A percentile compares a stretch with the other conserved stretches of the same genome.
Evolutionary conservation across 2,113 vertebrate species (phyloP).

Genomic region (Erinaceus europaeus): DNA sequence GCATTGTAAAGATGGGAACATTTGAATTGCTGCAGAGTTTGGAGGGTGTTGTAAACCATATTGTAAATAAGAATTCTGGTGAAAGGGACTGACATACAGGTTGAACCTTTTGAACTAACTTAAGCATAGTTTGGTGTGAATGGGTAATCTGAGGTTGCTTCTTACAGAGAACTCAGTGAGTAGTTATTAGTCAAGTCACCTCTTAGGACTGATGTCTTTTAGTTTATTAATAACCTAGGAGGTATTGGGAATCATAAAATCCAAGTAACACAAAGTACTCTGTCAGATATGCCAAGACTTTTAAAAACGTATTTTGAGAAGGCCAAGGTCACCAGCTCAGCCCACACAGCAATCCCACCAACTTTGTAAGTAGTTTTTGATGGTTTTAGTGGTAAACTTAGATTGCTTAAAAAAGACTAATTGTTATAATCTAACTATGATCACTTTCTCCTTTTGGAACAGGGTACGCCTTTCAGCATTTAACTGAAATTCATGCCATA

Average conservation of each 20-base stretch:
- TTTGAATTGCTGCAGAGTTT: fast-evolving
- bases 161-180: neutral
- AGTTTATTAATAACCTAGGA: neutral
- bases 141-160: too few relatives aligned
- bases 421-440: fast-evolving
- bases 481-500: neutral
- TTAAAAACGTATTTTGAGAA: neutral
- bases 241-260: neutral
- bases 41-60: neutral
- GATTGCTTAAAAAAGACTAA: neutral
- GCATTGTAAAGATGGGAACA: neutral
- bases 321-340: neutral
- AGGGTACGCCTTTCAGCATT: neutral
- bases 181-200: neutral
- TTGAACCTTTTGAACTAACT: too few relatives aligned
- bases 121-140: fast-evolving
- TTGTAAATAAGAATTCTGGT: neutral
- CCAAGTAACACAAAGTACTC: neutral
- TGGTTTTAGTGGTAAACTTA: fast-evolving
- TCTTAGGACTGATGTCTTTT: neutral
- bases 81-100: neutral
- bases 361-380: fast-evolving
- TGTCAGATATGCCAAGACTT: fast-evolving
- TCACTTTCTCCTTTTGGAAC: too few relatives aligned
- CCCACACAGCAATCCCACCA: too few relatives aligned